Evolutionary conservation across 2,797 vertebrate species (phyloP), one percentile per base, ranked within the genome.

Genomic region (Pseudomugil gertrudae): DNA sequence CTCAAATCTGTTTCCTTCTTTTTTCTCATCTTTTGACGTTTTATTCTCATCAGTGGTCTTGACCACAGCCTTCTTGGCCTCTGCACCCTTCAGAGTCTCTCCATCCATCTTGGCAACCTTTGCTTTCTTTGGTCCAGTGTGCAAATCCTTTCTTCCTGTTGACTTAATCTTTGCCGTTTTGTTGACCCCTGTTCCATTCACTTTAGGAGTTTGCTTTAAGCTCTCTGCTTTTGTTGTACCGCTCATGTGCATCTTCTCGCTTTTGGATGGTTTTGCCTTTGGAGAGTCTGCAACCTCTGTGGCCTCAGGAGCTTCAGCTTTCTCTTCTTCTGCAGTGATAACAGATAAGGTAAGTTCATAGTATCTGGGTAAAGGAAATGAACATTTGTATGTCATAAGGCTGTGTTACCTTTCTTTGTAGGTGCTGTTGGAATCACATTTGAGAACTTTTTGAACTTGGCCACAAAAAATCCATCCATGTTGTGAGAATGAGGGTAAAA

Each of bases 401-500:
- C 17, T 60, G 33, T 13, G 5, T 69, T 84, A 94, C 93, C 92
- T 80, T 85, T 80, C 91, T 84, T 93, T 71, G 76, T 61, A 8
- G 82, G 64, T 14, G 87, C 19, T 27, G 94, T 88, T 0, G 96
- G 97, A 66, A 98, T 78, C 3, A 93, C 90, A 57, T 98, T 98
- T 9, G 97, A 96, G 86, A 99, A 97, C 59, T 99, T 99, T 89
- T 98, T 98, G 40, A 99, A 84, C 84, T 99, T 99, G 64, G 97
- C 97, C 26, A 99, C 95, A 72, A 98, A 99, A 88, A 99, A 99
- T 0, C 98, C 98, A 10, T 99, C 98, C 98, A 99, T 98, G 13
- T 99, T 99, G 84, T 99, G 98, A 0, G 95, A 95, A 83, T 99
- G 98, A 15, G 97, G 97, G 75, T 99, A 99, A 90, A 99, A 98